These are phyloP conservation scores for Dysidea cf. avara DNA, from an alignment of 37 sponge, comb jelly and placozoan species.

Conservation along the genomic window DNA sequence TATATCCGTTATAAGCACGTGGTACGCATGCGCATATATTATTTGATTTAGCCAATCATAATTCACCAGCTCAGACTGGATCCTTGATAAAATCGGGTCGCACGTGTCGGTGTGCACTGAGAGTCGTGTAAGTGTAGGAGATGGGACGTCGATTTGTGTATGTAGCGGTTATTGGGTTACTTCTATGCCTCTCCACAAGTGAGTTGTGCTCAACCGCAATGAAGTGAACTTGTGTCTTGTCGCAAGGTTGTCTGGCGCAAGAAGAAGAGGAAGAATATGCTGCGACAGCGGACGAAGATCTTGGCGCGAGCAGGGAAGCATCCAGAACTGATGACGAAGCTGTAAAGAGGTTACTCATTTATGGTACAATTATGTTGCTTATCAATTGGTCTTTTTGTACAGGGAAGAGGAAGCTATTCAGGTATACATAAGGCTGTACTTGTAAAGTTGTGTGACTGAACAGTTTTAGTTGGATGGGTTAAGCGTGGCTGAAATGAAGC, in stretches of 20 bases:
- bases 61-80: neutral
- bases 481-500: conserved; percentile 96
- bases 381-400: neutral
- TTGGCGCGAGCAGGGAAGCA: conserved; percentile 87
- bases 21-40: neutral
- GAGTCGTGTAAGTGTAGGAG: neutral
- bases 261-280: conserved; percentile 54
- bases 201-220: neutral
- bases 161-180: conserved; percentile 39
- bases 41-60: too few species aligned
- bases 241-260: conserved; percentile 58
- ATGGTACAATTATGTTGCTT: too few species aligned
- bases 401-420: conserved; percentile 99
- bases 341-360: conserved; percentile 73
- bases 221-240: neutral
- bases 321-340: conserved; percentile 92
- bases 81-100: neutral
- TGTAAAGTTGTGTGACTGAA: neutral
- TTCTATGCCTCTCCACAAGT: conserved; percentile 24
- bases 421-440: conserved; percentile 7
- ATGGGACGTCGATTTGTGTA: conserved; percentile 36
- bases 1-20: neutral
- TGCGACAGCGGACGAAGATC: conserved; percentile 82
- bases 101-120: neutral
- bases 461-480: conserved; percentile 82